Evolutionary conservation across 1,140 invertebrate genomes (phyloP).

Genomic region (Drosophila ambigua): DNA sequence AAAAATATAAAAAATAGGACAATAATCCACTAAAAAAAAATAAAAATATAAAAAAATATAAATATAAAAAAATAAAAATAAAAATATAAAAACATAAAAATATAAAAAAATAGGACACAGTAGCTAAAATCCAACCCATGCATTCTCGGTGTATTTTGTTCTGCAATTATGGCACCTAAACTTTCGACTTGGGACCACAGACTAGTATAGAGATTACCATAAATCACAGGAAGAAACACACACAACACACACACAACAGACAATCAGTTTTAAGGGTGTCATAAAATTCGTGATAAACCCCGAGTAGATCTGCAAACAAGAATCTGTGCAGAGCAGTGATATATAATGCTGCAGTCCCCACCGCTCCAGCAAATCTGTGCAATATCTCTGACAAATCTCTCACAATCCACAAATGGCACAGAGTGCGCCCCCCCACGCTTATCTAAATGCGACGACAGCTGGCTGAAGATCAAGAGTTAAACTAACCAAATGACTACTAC

Average conservation of each 20-base stretch:
- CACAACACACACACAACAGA: not conserved
- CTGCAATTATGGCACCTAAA: too few species aligned
- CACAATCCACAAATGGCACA: slow-evolving; percentile 10
- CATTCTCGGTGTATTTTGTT: too few species aligned
- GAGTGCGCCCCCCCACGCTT: slow-evolving; percentile 18
- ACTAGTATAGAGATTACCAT: slow-evolving; percentile 1
- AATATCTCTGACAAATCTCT: slow-evolving; percentile 6
- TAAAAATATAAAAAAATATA: too few species aligned
- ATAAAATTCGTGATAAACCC: slow-evolving; percentile 35
- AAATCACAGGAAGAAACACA: slow-evolving; percentile 23
- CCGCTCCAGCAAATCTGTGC: slow-evolving; percentile 1
- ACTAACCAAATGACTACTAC: slow-evolving; percentile 64
- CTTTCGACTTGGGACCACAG: too few species aligned
- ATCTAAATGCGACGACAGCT: slow-evolving; percentile 33
- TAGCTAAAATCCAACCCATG: too few species aligned
- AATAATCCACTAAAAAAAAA: too few species aligned
- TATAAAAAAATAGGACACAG: too few species aligned
- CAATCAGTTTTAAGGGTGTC: slow-evolving; percentile 34
- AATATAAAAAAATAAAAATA: too few species aligned
- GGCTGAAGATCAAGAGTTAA: slow-evolving; percentile 7
- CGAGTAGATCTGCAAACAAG: slow-evolving; percentile 1
- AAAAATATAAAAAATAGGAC: too few species aligned
- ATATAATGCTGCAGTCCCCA: slow-evolving; percentile 40
- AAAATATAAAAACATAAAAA: too few species aligned
- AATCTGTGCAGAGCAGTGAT: slow-evolving; percentile 12